Conservation (phyloP, 2,888 invertebrate species). For the Agriopis aurantiaria region DNA sequence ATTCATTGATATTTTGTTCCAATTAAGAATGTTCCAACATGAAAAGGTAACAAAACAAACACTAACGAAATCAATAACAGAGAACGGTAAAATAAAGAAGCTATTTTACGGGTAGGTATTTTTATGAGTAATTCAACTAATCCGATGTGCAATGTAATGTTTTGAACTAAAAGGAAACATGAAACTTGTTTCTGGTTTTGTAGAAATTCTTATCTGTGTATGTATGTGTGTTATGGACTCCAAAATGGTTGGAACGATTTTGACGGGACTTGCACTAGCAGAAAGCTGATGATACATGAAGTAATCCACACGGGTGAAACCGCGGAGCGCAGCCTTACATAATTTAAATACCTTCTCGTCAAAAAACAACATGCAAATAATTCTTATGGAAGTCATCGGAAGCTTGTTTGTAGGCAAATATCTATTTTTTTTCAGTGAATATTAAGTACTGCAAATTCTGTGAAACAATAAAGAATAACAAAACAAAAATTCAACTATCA, state of each 20-base stretch:
- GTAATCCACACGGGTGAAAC: too few species aligned
- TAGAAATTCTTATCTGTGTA: background rate
- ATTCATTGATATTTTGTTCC: background rate
- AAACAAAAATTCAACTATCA: slow-evolving; percentile 59
- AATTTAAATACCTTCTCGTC: too few species aligned
- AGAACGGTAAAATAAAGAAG: background rate
- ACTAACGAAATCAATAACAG: background rate
- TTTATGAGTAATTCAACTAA: background rate
- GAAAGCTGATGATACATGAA: too few species aligned
- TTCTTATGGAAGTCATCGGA: background rate
- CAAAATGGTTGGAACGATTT: too few species aligned
- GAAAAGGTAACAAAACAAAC: background rate
- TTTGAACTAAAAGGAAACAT: background rate
- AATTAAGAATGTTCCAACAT: background rate
- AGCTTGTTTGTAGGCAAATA: background rate
- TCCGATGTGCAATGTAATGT: too few species aligned
- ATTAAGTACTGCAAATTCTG: background rate
- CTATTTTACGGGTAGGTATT: background rate
- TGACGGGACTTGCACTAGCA: too few species aligned
- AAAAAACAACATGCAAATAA: too few species aligned
- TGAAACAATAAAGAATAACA: slow-evolving; percentile 35
- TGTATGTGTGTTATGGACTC: too few species aligned
- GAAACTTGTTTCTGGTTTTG: background rate
- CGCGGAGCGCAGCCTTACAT: too few species aligned
- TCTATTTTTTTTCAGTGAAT: too few species aligned